Evolutionary conservation across 2,888 invertebrate genomes (phyloP), one percentile per base, ranked within the genome.

Genomic region (Phragmatobia fuliginosa): DNA sequence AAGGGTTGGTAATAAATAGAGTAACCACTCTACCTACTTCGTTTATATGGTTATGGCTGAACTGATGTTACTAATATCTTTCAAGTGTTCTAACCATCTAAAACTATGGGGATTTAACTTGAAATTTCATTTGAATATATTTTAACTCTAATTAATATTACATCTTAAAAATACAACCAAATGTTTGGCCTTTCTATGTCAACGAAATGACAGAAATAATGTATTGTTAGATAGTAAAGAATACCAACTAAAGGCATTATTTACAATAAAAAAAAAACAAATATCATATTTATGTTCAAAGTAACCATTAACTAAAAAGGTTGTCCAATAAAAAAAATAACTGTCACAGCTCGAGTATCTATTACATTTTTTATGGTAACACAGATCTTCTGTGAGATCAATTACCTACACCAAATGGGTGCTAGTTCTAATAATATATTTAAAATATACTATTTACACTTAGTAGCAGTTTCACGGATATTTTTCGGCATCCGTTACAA

Each of bases 1-100:
- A 78, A 72, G 81, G 81, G 81, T 82, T 79, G 80, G 68, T 72
- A 71, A 58, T 67, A 32, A 52, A n/a, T 33, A 52, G 25, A 77
- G 56, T 77, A 21, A 71, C 76, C 70, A 79, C 76, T 72, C 74
- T 81, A 74, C 52, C 52, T 28, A 52, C n/a, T 28, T 28, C 6
- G 28, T 56, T 56, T 52, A 67, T 31, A 72, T 73, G 75, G 79
- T 67, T 67, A 67, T 36, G 70, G 62, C 56, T 72, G 64, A 67
- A 21, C 45, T 21, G 21, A 67, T 73, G 60, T 60, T 25, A 52
- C 28, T 66, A 76, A 78, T 78, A 76, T 74, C 71, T 70, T 72
- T 72, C 60, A 45, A 41, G 72, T 71, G 70, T 67, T 16, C 66
- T 67, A 36, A 8, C 3, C 25, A 10, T 62, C 45, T 62, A 31